These are phyloP conservation scores for Orestias chungarensis DNA, from an alignment of 2,797 vertebrate species.

Conservation along the genomic window DNA sequence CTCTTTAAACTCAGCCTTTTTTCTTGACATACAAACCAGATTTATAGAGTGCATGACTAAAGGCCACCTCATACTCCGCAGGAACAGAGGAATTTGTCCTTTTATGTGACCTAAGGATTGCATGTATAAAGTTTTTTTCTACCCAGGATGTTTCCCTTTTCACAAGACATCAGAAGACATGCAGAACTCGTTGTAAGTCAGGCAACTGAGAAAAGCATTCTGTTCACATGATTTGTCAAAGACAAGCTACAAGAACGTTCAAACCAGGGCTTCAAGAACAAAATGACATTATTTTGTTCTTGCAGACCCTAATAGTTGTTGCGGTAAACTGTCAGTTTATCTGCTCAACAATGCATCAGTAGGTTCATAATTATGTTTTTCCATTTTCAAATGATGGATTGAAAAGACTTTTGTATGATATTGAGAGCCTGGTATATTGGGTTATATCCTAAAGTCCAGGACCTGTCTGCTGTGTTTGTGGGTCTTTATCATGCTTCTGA, in stretches of 20 bases:
- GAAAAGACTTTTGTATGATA: not conserved
- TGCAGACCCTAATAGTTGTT: not conserved
- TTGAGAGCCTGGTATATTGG: not conserved
- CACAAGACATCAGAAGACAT: not conserved
- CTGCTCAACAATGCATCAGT: not conserved
- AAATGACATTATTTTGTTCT: no score
- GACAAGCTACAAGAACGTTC: not conserved
- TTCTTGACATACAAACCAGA: not conserved
- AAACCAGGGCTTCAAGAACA: no score
- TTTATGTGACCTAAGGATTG: not conserved
- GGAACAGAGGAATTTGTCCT: not conserved
- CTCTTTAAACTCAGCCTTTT: not conserved
- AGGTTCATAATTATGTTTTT: not conserved
- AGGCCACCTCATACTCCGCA: not conserved
- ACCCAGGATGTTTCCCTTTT: not conserved
- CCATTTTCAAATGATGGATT: not conserved
- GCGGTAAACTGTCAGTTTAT: not conserved
- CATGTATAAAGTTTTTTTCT: not conserved
- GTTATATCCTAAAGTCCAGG: not conserved
- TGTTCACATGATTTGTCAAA: not conserved
- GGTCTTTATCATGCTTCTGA: not conserved
- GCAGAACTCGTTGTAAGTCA: not conserved
- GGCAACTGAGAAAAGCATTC: not conserved
- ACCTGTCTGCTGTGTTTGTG: not conserved
- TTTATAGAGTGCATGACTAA: not conserved